phyloP scores from a whole-genome alignment of 2,113 vertebrate genomes.

The Microtus richardsoni region DNA sequence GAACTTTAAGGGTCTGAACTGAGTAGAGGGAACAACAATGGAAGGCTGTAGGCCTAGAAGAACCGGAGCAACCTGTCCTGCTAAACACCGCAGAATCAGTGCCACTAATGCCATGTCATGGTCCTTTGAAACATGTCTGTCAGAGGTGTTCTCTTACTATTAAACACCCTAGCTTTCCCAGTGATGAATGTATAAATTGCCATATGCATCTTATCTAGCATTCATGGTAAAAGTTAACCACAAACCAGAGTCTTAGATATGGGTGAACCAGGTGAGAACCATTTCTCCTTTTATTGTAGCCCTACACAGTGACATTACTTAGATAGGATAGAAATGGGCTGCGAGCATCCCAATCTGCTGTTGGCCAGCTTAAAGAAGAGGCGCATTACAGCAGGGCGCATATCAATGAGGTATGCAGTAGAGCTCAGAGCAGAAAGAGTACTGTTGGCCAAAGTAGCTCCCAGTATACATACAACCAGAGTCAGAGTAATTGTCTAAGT shows the following conservation, averaged over 20 bases:
- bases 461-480: neutral
- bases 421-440: neutral
- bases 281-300: neutral
- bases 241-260: neutral
- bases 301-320: neutral
- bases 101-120: neutral
- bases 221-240: neutral
- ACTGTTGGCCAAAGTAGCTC: neutral
- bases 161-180: neutral
- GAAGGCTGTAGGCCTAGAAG: neutral
- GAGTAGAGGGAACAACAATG: neutral
- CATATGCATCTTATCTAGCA: neutral
- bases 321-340: neutral
- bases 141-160: neutral
- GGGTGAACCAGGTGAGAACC: neutral
- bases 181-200: neutral
- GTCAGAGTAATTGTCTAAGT: neutral
- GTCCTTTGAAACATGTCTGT: neutral
- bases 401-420: neutral
- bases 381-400: neutral
- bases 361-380: neutral
- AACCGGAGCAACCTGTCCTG: neutral
- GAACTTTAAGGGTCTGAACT: neutral
- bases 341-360: neutral
- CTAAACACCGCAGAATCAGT: neutral